Evolutionary conservation across 2,113 vertebrate species (phyloP), one percentile per base, ranked within the genome.

Genomic region (Peucedramus taeniatus): DNA sequence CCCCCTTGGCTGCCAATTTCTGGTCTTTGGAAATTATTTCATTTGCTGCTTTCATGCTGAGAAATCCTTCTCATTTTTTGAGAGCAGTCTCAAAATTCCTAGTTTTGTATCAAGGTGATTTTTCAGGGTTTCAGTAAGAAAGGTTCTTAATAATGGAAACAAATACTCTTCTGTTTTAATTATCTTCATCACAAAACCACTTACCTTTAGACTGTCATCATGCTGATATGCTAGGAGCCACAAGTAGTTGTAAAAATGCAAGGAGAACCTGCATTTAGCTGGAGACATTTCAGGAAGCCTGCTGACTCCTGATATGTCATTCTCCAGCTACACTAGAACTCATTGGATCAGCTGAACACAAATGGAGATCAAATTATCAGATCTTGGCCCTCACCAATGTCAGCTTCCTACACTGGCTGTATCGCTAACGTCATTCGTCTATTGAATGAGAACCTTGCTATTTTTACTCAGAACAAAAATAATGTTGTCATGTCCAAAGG

Each of bases 381-480:
- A 91, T 91, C 59, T 69, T 95, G 85, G 88, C 89, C 54, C 66
- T 84, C 64, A 76, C 49, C 56, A 83, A 13, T 23, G 80, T 81
- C 84, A 83, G 68, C 64, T 92, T 92, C 83, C 90, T 95, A 65
- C 56, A 27, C 56, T 37, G 75, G 28, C 71, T 91, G 13, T 88
- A 87, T 76, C 21, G 11, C 39, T 90, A 81, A 64, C 1, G 22
- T 83, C 56, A 64, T 59, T 82, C 0, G 0, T 42, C 76, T 89
- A 49, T 89, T 95, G 92, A 96, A 83, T 0, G 1, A 93, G 71
- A 87, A 6, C 57, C 65, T 69, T 86, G 72, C 80, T 96, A 86
- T 79, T 94, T 96, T 90, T 87, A 77, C 81, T 76, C 39, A 37
- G 77, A 86, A 93, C 66, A 94, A 93, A 96, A 94, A 94, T 96